Percentiles rank a stretch among this genome's conserved stretches.
These are phyloP conservation scores for Philonicus albiceps DNA, from an alignment of 2,888 invertebrate species.

Conservation along the genomic window DNA sequence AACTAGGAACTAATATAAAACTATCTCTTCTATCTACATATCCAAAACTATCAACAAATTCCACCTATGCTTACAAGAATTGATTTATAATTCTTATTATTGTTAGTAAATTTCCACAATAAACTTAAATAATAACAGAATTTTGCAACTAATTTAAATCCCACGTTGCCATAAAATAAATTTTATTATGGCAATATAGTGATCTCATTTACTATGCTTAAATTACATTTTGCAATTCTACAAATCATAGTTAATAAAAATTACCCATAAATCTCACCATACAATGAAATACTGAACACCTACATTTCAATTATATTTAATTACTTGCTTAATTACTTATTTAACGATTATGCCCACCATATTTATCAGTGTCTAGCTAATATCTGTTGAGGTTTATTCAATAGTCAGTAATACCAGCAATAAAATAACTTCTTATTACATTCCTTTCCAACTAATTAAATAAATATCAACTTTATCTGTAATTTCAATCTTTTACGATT, in stretches of 20 bases:
- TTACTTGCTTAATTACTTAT: background rate
- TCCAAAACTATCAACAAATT: background rate
- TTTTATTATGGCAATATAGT: background rate
- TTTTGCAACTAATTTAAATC: background rate
- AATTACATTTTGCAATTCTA: background rate
- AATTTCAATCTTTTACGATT: background rate
- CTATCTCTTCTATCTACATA: background rate
- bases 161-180: background rate
- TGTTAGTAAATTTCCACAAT: background rate
- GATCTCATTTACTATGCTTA: background rate
- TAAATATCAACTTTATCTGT: background rate
- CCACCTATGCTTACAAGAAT: background rate
- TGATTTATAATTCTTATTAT: background rate
- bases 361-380: background rate
- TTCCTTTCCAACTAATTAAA: background rate
- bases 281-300: background rate
- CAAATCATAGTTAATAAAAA: background rate
- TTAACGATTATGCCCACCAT: background rate
- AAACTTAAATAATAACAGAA: background rate
- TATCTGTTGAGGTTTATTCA: background rate
- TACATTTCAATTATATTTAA: background rate
- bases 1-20: too few species aligned
- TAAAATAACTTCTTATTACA: background rate
- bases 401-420: background rate
- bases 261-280: background rate